Evolutionary conservation across 2,797 vertebrate genomes (phyloP).

Genomic region (Anas georgica): DNA sequence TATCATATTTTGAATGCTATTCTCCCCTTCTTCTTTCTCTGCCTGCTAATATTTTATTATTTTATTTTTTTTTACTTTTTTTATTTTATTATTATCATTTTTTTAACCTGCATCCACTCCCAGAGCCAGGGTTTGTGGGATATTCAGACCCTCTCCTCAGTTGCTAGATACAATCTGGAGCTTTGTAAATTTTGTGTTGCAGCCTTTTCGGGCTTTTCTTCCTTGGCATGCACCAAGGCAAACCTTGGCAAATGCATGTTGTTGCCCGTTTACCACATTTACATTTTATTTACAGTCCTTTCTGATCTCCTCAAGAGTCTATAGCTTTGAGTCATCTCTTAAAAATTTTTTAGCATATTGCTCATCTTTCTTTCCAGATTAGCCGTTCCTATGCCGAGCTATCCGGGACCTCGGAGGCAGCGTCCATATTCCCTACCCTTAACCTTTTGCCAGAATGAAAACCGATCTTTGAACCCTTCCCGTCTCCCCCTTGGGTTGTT

Average conservation of each 20-base stretch:
- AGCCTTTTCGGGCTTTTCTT: not conserved
- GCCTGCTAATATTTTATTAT: conserved; percentile 17
- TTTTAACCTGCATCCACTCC: conserved; percentile 22
- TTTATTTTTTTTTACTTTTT: not conserved
- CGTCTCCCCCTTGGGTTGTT: not conserved
- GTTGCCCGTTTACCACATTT: conserved; percentile 3
- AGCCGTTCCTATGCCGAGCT: not conserved
- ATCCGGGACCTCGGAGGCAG: not conserved
- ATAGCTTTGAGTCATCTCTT: conserved; percentile 22
- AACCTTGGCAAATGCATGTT: not conserved
- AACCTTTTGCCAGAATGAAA: conserved; percentile 41
- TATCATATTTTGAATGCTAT: conserved; percentile 69
- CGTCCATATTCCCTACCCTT: not conserved
- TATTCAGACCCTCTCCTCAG: not conserved
- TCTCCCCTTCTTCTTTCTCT: conserved; percentile 26
- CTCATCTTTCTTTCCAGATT: conserved; percentile 30
- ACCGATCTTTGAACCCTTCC: not conserved
- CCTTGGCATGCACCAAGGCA: not conserved
- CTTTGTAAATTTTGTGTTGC: not conserved
- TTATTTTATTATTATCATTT: not conserved
- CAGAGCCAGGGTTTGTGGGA: not conserved
- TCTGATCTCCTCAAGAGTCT: not conserved
- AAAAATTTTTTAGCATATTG: conserved; percentile 24
- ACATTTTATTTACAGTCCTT: not conserved
- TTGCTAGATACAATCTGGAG: not conserved